Evolutionary conservation across 2,888 invertebrate species (phyloP).

Genomic region (Micoletzkya japonica): DNA sequence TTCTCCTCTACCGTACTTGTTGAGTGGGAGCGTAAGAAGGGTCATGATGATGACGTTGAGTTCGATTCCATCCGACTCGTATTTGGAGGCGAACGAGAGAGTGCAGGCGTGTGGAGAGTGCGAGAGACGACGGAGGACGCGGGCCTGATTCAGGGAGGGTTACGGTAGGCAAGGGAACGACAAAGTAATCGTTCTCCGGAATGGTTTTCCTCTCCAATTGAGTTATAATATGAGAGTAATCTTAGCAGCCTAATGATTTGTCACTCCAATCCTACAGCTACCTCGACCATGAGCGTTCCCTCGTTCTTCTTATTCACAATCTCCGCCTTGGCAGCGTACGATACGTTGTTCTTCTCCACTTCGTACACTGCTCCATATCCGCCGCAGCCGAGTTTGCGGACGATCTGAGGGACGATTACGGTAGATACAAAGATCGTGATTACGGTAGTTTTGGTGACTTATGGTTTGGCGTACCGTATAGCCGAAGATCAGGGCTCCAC

Average conservation of each 20-base stretch:
- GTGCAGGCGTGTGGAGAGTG: slow-evolving; percentile 45
- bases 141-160: no score
- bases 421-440: neutral
- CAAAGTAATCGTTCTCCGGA: neutral
- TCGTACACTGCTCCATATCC: slow-evolving; percentile 53
- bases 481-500: neutral
- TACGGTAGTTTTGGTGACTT: neutral
- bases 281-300: slow-evolving; percentile 39
- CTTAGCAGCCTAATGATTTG: neutral
- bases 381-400: slow-evolving; percentile 49
- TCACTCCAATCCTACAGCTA: neutral
- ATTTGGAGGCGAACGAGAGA: slow-evolving; percentile 29
- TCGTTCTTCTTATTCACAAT: slow-evolving; percentile 32
- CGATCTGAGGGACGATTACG: slow-evolving; percentile 27
- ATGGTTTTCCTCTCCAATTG: neutral
- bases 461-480: neutral
- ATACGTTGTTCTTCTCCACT: slow-evolving; percentile 33
- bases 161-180: neutral
- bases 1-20: no score
- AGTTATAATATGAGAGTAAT: neutral
- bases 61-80: neutral
- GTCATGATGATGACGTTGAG: slow-evolving; percentile 54
- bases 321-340: slow-evolving; percentile 50
- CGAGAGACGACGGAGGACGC: slow-evolving; percentile 43
- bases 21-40: slow-evolving; percentile 45